Evolutionary conservation across 2,113 vertebrate genomes (phyloP).

Genomic region (Chaenocephalus aceratus): DNA sequence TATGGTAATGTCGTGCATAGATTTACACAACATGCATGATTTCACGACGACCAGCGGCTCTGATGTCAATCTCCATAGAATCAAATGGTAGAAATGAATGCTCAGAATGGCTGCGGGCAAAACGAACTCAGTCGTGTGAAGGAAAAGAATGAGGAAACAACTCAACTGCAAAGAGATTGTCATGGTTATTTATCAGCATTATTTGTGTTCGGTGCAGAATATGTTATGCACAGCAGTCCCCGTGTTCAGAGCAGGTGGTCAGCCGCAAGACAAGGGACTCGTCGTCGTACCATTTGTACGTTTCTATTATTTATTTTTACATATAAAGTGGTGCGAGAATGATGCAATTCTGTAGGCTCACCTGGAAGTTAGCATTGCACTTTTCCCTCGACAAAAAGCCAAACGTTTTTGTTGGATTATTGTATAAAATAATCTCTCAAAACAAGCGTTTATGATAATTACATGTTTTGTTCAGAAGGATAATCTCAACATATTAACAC

Average conservation of each 20-base stretch:
- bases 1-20: conserved; percentile 28
- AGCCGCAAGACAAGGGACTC: not conserved
- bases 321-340: not conserved
- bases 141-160: conserved; percentile 9
- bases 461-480: too few species aligned
- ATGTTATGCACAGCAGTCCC: conserved; percentile 3
- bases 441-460: too few species aligned
- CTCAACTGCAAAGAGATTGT: conserved; percentile 14
- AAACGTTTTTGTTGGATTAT: too few species aligned
- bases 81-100: conserved; percentile 45
- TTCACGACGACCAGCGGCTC: conserved; percentile 34
- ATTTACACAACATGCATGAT: conserved; percentile 49
- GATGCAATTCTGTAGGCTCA: too few species aligned
- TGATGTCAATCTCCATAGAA: conserved; percentile 57
- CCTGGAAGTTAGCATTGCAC: too few species aligned
- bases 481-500: too few species aligned
- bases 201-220: conserved; percentile 4
- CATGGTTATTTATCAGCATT: conserved; percentile 37
- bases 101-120: not conserved
- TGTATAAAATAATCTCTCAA: too few species aligned
- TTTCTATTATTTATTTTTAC: conserved; percentile 24
- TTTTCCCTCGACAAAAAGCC: too few species aligned
- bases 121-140: conserved; percentile 38
- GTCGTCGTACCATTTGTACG: not conserved
- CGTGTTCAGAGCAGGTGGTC: conserved; percentile 14